A percentile compares a stretch with the other conserved stretches of the same genome.
These are phyloP conservation scores for Ochropacha duplaris DNA, from an alignment of 2,888 invertebrate species.

Conservation along the genomic window DNA sequence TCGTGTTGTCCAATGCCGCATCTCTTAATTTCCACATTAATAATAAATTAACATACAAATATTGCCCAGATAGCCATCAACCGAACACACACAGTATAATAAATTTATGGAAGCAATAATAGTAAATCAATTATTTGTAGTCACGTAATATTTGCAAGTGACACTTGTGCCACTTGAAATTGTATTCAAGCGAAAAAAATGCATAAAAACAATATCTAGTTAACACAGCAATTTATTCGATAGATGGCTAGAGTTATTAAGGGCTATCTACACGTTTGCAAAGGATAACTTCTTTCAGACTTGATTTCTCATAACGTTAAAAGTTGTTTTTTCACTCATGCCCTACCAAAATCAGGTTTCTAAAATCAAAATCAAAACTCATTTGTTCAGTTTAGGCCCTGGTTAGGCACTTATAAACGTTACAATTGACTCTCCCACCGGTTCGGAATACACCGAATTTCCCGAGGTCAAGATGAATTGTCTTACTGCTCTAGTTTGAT, in stretches of 20 bases:
- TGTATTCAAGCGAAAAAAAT: not conserved
- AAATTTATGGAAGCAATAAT: not conserved
- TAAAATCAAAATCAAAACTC: no score
- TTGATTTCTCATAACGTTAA: no score
- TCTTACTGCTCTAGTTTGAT: not conserved
- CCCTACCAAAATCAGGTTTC: not conserved
- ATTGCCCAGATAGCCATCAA: not conserved
- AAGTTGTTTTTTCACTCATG: not conserved
- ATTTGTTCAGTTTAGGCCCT: no score
- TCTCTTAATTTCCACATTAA: slow-evolving; percentile 7
- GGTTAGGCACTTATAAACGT: no score
- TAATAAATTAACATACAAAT: slow-evolving; percentile 1
- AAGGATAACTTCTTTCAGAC: no score
- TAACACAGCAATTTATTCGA: no score
- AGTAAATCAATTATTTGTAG: not conserved
- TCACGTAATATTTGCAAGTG: not conserved
- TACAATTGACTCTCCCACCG: no score
- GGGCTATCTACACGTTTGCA: no score
- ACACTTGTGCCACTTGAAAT: not conserved
- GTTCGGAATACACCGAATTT: no score
- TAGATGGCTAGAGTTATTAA: no score
- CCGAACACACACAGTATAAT: not conserved
- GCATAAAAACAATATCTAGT: no score
- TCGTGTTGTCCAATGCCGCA: slow-evolving; percentile 13
- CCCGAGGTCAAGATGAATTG: not conserved